These are phyloP conservation scores for Aldabrachelys gigantea DNA, from an alignment of 2,113 vertebrate species.

Conservation along the genomic window DNA sequence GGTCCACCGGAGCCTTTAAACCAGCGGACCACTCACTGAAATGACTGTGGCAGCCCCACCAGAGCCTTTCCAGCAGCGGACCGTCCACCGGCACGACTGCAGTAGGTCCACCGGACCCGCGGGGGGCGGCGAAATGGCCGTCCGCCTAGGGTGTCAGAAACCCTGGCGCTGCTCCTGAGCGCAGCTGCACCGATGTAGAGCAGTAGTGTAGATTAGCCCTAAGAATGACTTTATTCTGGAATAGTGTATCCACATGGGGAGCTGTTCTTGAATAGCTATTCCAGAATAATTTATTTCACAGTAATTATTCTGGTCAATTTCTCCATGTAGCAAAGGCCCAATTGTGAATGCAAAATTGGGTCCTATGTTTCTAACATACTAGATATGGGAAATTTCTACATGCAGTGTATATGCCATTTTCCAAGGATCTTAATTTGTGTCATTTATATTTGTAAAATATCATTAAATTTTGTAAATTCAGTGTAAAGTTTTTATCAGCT, in stretches of 20 bases:
- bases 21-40: no score
- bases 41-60: no score
- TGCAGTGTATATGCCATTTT: neutral
- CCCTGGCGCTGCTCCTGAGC: no score
- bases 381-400: neutral
- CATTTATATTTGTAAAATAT: neutral
- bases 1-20: no score
- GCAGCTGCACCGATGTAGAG: no score
- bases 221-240: neutral
- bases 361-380: rapidly evolving
- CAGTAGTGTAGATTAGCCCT: no score
- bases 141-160: no score
- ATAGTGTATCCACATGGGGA: neutral
- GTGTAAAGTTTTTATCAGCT: neutral
- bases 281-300: neutral
- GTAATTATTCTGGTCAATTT: neutral
- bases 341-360: neutral
- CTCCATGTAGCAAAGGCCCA: neutral
- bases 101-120: no score
- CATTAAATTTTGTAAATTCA: neutral
- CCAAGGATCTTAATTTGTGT: neutral
- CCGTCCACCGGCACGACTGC: no score
- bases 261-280: neutral
- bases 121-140: no score
- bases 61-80: no score